Conservation (phyloP, 2,888 invertebrate species). For the Tridacna gigas region DNA sequence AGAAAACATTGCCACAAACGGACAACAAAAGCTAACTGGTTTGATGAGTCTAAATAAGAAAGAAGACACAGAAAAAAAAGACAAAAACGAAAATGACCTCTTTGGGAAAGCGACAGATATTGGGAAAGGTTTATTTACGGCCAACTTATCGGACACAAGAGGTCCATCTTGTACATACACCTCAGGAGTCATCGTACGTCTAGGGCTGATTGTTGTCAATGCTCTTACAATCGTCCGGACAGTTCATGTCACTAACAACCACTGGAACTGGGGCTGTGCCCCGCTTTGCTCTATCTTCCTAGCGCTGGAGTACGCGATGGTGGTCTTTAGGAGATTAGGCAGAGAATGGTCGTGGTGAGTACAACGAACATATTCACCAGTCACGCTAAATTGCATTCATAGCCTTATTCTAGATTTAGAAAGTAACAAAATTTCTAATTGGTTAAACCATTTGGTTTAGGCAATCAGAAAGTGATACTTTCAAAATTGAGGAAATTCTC, state of each 20-base stretch:
- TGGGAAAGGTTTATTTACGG: background rate
- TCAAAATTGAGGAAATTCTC: too few relatives aligned
- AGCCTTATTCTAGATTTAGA: too few relatives aligned
- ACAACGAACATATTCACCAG: background rate
- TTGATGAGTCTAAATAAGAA: too few relatives aligned
- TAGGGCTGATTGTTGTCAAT: background rate
- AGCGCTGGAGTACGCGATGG: conserved; percentile 2
- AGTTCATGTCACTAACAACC: background rate
- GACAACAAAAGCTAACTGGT: too few relatives aligned
- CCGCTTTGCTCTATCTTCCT: conserved; percentile 1
- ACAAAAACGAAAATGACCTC: too few relatives aligned
- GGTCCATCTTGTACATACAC: conserved; percentile 14
- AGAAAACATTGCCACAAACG: background rate
- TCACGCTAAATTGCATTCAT: background rate
- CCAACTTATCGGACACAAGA: background rate
- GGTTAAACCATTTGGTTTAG: too few relatives aligned
- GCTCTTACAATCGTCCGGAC: background rate
- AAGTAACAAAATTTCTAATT: background rate
- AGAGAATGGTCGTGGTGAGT: conserved; percentile 19
- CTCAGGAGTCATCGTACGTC: background rate
- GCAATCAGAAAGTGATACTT: too few relatives aligned
- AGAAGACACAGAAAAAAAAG: too few relatives aligned
- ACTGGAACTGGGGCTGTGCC: conserved; percentile 6
- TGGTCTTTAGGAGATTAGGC: background rate
- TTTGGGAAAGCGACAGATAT: background rate